Evolutionary conservation across 2,797 vertebrate species (phyloP).

Genomic region (Anniella stebbinsi): DNA sequence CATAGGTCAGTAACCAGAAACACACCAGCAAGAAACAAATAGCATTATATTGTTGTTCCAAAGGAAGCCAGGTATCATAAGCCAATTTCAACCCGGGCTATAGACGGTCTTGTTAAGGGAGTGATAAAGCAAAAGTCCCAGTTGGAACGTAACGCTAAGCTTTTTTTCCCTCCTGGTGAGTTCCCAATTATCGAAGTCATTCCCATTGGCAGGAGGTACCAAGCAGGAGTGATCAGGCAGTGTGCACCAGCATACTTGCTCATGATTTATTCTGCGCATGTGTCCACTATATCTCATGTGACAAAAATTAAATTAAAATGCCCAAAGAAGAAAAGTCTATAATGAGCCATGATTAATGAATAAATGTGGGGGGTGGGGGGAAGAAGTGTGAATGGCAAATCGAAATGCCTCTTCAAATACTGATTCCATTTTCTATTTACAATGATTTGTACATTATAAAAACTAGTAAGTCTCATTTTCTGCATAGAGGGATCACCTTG

Average conservation of each 20-base stretch:
- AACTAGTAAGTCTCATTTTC: slow-evolving; percentile 73
- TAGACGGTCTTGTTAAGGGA: neutral
- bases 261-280: neutral
- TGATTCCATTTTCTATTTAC: slow-evolving; percentile 78
- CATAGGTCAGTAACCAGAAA: neutral
- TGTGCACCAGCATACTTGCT: neutral
- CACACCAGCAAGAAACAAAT: neutral
- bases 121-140: neutral
- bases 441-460: slow-evolving; percentile 74
- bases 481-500: slow-evolving; percentile 33
- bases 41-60: neutral
- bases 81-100: neutral
- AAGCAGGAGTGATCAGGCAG: neutral
- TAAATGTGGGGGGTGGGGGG: slow-evolving; percentile 51
- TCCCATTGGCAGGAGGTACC: neutral
- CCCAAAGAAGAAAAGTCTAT: slow-evolving; percentile 38
- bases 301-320: slow-evolving; percentile 61
- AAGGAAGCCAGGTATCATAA: neutral
- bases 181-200: neutral
- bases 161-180: neutral
- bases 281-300: slow-evolving; percentile 39
- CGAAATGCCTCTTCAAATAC: slow-evolving; percentile 67
- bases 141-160: neutral
- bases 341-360: slow-evolving; percentile 38
- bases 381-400: slow-evolving; percentile 57